These are phyloP conservation scores for Amia ocellicauda DNA, from an alignment of 2,113 vertebrate genomes.

Conservation along the genomic window DNA sequence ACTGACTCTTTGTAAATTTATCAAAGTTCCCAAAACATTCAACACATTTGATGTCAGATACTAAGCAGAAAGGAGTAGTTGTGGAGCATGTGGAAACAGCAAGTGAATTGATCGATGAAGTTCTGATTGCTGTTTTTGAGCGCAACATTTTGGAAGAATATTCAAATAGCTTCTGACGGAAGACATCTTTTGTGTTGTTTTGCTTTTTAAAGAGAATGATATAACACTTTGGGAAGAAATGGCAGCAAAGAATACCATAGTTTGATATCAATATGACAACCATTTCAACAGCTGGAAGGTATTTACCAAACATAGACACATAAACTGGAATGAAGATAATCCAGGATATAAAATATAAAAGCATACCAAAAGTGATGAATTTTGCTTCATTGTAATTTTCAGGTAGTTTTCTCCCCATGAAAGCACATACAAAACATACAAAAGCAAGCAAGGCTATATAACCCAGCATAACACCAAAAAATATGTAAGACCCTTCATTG, in stretches of 20 bases:
- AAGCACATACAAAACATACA: constrained; percentile 80
- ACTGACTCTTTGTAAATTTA: too few relatives aligned
- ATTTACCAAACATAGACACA: constrained; percentile 74
- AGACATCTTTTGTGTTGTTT: constrained; percentile 78
- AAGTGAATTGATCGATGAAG: not conserved
- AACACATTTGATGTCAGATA: too few relatives aligned
- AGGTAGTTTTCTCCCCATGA: constrained; percentile 81
- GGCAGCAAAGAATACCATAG: constrained; percentile 79
- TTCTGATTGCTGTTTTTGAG: constrained; percentile 4
- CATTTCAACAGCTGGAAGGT: constrained; percentile 81
- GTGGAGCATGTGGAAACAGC: not conserved
- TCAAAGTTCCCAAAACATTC: too few relatives aligned
- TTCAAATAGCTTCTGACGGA: constrained; percentile 72
- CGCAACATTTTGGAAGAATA: constrained; percentile 66
- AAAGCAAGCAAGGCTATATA: constrained; percentile 74
- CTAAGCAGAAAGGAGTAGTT: too few relatives aligned
- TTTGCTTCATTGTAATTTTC: constrained; percentile 85
- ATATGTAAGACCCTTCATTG: constrained; percentile 70
- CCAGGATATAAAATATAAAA: constrained; percentile 87
- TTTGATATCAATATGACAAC: constrained; percentile 86
- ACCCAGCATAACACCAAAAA: constrained; percentile 75
- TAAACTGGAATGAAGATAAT: constrained; percentile 79
- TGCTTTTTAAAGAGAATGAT: constrained; percentile 78
- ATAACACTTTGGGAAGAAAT: constrained; percentile 84
- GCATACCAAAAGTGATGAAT: constrained; percentile 88